Evolutionary conservation across 2,888 invertebrate genomes (phyloP).

Genomic region (Lepidonotus clava): DNA sequence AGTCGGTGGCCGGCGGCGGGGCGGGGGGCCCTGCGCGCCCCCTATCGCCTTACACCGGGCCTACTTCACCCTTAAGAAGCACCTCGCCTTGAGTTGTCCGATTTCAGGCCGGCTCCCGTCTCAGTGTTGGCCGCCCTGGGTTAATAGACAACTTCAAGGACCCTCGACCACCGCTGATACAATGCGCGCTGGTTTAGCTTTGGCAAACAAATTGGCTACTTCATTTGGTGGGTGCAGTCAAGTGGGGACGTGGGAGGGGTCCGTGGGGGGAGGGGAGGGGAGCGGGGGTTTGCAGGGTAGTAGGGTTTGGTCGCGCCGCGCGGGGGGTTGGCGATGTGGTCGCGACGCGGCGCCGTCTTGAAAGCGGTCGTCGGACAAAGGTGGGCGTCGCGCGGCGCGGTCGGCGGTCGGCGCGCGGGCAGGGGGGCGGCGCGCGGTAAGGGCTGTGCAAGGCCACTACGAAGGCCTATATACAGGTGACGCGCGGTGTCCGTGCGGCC

Average conservation of each 20-base stretch:
- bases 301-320: too few species aligned
- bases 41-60: not conserved
- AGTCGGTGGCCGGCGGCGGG: not conserved
- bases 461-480: too few species aligned
- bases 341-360: not conserved
- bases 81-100: not conserved
- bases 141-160: constrained; percentile 17
- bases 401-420: not conserved
- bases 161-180: not conserved
- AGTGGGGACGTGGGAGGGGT: not conserved
- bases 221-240: constrained; percentile 32
- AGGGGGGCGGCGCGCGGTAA: too few species aligned
- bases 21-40: not conserved
- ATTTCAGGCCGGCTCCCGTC: not conserved
- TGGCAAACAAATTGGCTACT: constrained; percentile 42
- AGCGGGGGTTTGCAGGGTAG: too few species aligned
- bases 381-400: not conserved
- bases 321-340: not conserved
- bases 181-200: not conserved
- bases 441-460: too few species aligned
- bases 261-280: too few species aligned
- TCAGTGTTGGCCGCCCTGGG: too few species aligned
- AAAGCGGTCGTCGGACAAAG: not conserved
- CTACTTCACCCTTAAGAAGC: not conserved
- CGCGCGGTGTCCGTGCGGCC: too few species aligned